Evolutionary conservation across 1,140 invertebrate genomes (phyloP), one percentile per base, ranked within the genome.

Genomic region (Aradophagus sp.): DNA sequence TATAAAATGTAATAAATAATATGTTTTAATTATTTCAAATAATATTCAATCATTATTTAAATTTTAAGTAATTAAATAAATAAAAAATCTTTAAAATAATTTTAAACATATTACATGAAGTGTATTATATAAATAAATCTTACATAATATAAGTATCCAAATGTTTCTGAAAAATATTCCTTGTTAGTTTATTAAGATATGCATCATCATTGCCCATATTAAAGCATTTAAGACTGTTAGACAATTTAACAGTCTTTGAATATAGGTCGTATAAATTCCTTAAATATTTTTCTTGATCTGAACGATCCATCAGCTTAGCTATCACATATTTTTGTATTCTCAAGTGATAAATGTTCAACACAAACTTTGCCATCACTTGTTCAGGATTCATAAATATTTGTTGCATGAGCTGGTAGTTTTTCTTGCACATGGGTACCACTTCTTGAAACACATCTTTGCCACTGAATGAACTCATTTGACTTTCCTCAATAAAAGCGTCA

Each of bases 281-380:
- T 38, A 99, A 87, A 87, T 98, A 98, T 71, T 91, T 91, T 61
- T 97, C 95, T 19, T 92, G 88, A 79, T 97, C 94, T 45, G 89
- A 88, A 80, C 91, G 91, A 59, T 95, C 91, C 20, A 90, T 88
- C 56, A 98, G 86, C 77, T 91, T 91, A 8, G 90, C 91, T 41
- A 92, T 89, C 29, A 96, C 92, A 79, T 94, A 93, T 76, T 94
- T 93, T 87, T 96, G 93, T 26, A 99, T 86, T 83, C 97, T 95
- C 3, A 95, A 87, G 76, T 98, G 95, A 84, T 97, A 99, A 55
- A 99, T 95, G 78, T 98, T 98, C 1, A 99, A 86, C 19, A 99
- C 93, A 87, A 99, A 97, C 86, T 99, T 99, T 26, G 93, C 93
- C 95, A 99, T 99, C 0, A 99, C 96, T 89, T 97, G 94, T 68